Base-by-base conservation (phyloP, 1,140 invertebrate genomes). In the Sycobia sp. region DNA sequence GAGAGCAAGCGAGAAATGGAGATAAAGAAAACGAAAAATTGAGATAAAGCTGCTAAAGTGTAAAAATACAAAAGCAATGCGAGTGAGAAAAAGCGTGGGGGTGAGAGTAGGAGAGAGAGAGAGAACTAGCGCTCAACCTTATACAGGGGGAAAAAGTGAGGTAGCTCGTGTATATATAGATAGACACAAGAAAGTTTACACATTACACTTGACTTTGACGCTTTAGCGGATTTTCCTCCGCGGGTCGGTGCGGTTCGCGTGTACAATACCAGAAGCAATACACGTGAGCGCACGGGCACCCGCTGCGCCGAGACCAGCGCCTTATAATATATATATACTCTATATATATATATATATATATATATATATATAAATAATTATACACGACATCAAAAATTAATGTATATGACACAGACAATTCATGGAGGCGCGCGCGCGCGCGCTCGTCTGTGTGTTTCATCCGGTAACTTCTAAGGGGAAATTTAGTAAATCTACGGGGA, bases 131-230 rank as follows among this genome's bases (percentile, higher is more conserved):
- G 58, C 23, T 20, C 29, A 29, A 20, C 49, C n/a, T 1, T n/a
- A 46, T 41, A 38, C 9, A 14, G 51, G 38, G 34, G 16, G 25
- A 63, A 38, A 54, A 36, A 20, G n/a, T 20, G 9, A 36, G 18
- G 1, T 20, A 32, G 47, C 49, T 4, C 29, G 27, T 10, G 29
- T 16, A 11, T 3, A 47, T 34, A 58, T 50, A 61, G 64, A 66
- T 66, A 60, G 69, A 47, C n/a, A n/a, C n/a, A n/a, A n/a, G 53
- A 64, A 59, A 67, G 60, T 61, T 67, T 63, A 68, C 41, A 43
- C 2, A 34, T 29, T 47, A 16, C 25, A 49, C 70, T 72, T 68
- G 71, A 53, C 38, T 61, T 53, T 54, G 39, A 54, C 50, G 59
- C 38, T 38, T 54, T 54, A 43, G 29, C 50, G 55, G n/a, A n/a